A percentile compares a stretch with the other conserved stretches of the same genome.
Conservation (phyloP, 2,888 invertebrate genomes). For the Petrolisthes cinctipes region DNA sequence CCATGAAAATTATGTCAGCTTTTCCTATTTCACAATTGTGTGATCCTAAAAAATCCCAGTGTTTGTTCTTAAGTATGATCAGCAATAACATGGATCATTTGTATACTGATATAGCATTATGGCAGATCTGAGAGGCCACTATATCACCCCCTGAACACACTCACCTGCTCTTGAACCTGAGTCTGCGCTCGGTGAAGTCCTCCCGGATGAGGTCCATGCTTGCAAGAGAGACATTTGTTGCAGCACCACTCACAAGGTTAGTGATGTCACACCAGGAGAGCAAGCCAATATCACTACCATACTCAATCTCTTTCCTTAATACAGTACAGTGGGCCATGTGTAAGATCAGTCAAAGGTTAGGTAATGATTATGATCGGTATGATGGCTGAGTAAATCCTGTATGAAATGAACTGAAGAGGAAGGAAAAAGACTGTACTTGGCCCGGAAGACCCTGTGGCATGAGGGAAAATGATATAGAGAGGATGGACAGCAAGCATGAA, state of each 20-base stretch:
- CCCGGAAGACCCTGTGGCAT: too few relatives aligned
- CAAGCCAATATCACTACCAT: neutral
- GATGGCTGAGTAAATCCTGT: too few relatives aligned
- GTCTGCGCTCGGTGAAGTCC: slow-evolving; percentile 60
- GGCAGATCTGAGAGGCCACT: neutral
- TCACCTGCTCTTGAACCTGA: slow-evolving; percentile 63
- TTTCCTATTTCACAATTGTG: too few relatives aligned
- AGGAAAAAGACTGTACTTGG: too few relatives aligned
- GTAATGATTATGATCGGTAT: too few relatives aligned
- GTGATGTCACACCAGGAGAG: slow-evolving; percentile 7
- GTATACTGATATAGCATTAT: slow-evolving; percentile 22
- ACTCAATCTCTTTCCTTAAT: neutral
- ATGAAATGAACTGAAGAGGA: too few relatives aligned
- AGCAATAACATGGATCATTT: slow-evolving; percentile 41
- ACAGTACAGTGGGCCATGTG: too few relatives aligned
- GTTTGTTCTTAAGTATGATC: neutral
- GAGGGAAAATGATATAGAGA: too few relatives aligned
- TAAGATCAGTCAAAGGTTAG: too few relatives aligned
- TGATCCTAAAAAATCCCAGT: neutral
- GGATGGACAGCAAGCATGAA: too few relatives aligned
- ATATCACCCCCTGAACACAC: neutral
- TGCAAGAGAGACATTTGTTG: slow-evolving; percentile 57
- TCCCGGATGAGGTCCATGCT: slow-evolving; percentile 64
- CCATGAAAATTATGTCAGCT: too few relatives aligned
- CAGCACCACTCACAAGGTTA: slow-evolving; percentile 27